phyloP scores from a whole-genome alignment of 1,140 invertebrate species.

The Heliconius nattereri region DNA sequence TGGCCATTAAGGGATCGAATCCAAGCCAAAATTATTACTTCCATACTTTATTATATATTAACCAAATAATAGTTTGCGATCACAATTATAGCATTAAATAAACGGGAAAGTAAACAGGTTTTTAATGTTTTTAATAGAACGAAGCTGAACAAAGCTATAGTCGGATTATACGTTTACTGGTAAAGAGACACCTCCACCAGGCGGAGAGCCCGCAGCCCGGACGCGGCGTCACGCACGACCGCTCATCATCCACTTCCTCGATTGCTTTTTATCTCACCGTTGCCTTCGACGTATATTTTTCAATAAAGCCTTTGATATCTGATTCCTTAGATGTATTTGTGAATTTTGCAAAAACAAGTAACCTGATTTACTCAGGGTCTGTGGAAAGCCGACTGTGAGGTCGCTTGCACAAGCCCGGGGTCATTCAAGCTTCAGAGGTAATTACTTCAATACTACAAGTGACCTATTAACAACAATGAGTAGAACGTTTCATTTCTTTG shows the following conservation, averaged over 20 bases:
- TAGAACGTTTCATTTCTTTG: neutral
- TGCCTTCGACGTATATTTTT: conserved; percentile 25
- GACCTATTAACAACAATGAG: neutral
- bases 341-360: conserved; percentile 27
- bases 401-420: conserved; percentile 25
- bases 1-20: no score
- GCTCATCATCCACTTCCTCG: conserved; percentile 17
- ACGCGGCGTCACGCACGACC: conserved; percentile 25
- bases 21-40: no score
- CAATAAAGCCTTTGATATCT: conserved; percentile 11
- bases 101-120: neutral
- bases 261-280: conserved; percentile 19
- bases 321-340: conserved; percentile 24
- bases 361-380: conserved; percentile 19
- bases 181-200: neutral
- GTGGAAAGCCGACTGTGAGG: conserved; percentile 24
- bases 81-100: neutral
- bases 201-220: neutral
- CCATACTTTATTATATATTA: no score
- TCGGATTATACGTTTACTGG: neutral
- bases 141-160: neutral
- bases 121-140: neutral
- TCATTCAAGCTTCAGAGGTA: conserved; percentile 1
- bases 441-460: conserved; percentile 4
- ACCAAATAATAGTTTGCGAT: no score